phyloP scores from a whole-genome alignment of 2,113 vertebrate species.

The Engraulis encrasicolus region DNA sequence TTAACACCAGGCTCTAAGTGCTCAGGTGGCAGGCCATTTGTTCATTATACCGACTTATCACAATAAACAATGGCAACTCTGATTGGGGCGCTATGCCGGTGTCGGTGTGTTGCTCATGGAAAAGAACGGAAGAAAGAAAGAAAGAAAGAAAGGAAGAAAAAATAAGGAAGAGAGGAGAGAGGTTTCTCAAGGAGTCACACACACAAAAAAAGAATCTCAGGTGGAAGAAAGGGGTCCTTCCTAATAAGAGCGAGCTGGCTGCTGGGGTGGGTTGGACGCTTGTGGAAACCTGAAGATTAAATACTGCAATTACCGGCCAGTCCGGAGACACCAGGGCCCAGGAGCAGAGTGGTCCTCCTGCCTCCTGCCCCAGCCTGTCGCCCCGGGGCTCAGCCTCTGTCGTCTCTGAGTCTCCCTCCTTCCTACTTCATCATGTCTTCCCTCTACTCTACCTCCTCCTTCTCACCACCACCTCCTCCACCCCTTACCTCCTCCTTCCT shows the following conservation, averaged over 20 bases:
- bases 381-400: constrained; percentile 17
- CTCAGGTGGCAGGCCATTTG: constrained; percentile 85
- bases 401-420: constrained; percentile 17
- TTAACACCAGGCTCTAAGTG: constrained; percentile 81
- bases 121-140: constrained; percentile 57
- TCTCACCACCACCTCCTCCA: too few relatives aligned
- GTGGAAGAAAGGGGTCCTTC: constrained; percentile 63
- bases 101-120: too few relatives aligned
- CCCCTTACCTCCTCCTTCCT: constrained; percentile 3
- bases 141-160: constrained; percentile 46
- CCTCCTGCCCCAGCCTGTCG: constrained; percentile 34
- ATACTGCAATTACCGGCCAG: constrained; percentile 66
- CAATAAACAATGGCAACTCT: constrained; percentile 80
- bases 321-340: constrained; percentile 17
- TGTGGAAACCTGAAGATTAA: constrained; percentile 68
- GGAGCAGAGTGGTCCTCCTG: constrained; percentile 19
- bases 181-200: constrained; percentile 1
- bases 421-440: not conserved
- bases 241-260: constrained; percentile 69
- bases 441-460: too few relatives aligned
- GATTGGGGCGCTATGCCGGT: constrained; percentile 66
- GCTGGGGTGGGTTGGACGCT: constrained; percentile 63
- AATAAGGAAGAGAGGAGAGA: constrained; percentile 61
- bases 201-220: constrained; percentile 64
- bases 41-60: constrained; percentile 85